These are phyloP conservation scores for Drosophila peninsularis DNA, from an alignment of 2,888 invertebrate species.

Conservation along the genomic window DNA sequence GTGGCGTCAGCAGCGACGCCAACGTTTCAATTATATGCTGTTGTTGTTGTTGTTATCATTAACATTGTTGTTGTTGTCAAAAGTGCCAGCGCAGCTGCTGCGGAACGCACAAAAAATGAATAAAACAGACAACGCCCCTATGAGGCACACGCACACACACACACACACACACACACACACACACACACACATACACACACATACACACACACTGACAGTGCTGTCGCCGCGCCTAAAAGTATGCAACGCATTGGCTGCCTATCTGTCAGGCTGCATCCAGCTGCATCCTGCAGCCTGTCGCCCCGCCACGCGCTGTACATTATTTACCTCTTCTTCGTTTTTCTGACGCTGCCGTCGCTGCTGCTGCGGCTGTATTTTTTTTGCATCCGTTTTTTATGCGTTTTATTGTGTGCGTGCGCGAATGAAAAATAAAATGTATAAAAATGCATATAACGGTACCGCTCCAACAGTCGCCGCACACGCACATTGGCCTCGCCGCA, in stretches of 20 bases:
- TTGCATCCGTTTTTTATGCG: conserved; percentile 71
- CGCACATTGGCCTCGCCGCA: conserved; percentile 58
- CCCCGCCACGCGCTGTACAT: conserved; percentile 57
- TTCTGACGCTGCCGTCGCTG: conserved; percentile 37
- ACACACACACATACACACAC: conserved; percentile 12
- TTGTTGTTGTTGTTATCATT: conserved; percentile 65
- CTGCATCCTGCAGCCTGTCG: conserved; percentile 15
- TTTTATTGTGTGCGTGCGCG: conserved; percentile 82
- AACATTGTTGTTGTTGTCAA: conserved; percentile 75
- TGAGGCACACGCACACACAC: conserved; percentile 28
- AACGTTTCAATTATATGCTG: conserved; percentile 75
- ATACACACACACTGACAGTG: conserved; percentile 19
- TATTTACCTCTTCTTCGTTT: conserved; percentile 79
- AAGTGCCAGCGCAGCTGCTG: conserved; percentile 57
- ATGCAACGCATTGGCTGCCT: conserved; percentile 74
- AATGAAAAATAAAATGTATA: conserved; percentile 82
- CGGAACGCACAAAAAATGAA: conserved; percentile 77
- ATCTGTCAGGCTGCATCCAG: conserved; percentile 63
- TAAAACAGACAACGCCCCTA: conserved; percentile 77
- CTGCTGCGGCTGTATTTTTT: neutral
- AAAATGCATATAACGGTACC: conserved; percentile 77
- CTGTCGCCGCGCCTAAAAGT: conserved; percentile 75
- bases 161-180: neutral
- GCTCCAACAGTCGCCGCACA: conserved; percentile 68
- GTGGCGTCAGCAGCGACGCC: conserved; percentile 45